Conservation (phyloP, 30 jellyfish, hydroid and myxozoan species). For the Rhopilema esculentum region DNA sequence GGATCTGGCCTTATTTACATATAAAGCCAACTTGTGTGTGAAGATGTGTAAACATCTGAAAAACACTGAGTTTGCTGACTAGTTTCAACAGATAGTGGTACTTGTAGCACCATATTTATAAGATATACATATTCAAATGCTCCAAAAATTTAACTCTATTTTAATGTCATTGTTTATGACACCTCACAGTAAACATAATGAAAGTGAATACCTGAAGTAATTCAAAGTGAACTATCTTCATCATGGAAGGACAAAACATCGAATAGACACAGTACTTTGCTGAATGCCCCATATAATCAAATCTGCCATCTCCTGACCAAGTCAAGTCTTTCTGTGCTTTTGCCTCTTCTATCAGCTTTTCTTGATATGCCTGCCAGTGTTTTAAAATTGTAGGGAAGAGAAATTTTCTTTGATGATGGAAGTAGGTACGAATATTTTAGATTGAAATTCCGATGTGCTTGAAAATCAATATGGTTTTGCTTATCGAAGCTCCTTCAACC, state of each 20-base stretch:
- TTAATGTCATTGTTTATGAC: neutral
- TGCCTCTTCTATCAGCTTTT: neutral
- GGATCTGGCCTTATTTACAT: neutral
- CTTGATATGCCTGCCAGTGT: slow-evolving; percentile 24
- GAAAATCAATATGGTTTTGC: neutral
- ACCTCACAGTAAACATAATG: neutral
- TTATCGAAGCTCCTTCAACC: neutral
- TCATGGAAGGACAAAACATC: slow-evolving; percentile 1
- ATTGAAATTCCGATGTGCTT: slow-evolving; percentile 19
- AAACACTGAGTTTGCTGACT: neutral
- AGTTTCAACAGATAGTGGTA: neutral
- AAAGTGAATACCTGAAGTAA: slow-evolving; percentile 19
- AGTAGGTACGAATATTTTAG: slow-evolving; percentile 14
- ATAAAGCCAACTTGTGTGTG: neutral
- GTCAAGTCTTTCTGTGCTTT: neutral
- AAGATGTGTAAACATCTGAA: neutral
- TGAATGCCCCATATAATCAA: slow-evolving; percentile 57
- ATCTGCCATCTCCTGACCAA: slow-evolving; percentile 56
- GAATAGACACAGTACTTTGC: slow-evolving; percentile 43
- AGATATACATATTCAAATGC: neutral
- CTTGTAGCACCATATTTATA: neutral
- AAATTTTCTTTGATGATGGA: slow-evolving; percentile 36
- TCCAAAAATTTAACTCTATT: neutral
- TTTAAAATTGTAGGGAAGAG: slow-evolving; percentile 11
- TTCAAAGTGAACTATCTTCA: slow-evolving; percentile 45